Evolutionary conservation across 2,113 vertebrate genomes (phyloP), one percentile per base, ranked within the genome.

Genomic region (Paracanthobrama guichenoti): DNA sequence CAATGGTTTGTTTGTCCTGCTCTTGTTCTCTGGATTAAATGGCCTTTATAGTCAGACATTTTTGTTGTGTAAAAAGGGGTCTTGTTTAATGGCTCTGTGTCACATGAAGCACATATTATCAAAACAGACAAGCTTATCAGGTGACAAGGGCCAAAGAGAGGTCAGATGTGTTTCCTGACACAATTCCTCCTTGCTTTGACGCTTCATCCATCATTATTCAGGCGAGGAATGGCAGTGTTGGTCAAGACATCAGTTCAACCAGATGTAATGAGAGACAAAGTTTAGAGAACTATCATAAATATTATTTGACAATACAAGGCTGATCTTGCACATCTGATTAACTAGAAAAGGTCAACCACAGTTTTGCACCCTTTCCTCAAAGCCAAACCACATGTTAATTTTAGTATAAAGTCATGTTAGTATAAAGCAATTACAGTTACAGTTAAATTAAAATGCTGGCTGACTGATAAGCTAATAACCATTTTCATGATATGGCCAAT

Each of bases 91-190:
- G 79, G 81, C 81, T 26, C 59, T 31, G 67, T 83, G 50, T 84
- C 78, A 79, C 83, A 79, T 82, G 57, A 76, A 31, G 82, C 82
- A 86, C 91, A 93, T 91, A 87, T 94, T 94, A 95, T 94, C 93
- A 95, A 90, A 94, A 94, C 93, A 94, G 89, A 92, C 90, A 82
- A 91, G 91, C 24, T 94, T 94, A 95, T 93, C 95, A 94, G 93
- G 92, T 93, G 94, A 93, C 92, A 90, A 91, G 84, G 66, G 84
- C 28, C 71, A 76, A 84, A 69, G 64, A 79, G 76, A 87, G 83
- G 75, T 87, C 79, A 35, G 67, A 74, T 77, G 76, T 42, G 76
- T 74, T 85, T 87, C 86, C 86, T 87, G 86, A 80, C 76, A 83
- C 73, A 73, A 80, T 80, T 78, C 83, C 86, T 53, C 53, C 79